These are phyloP conservation scores for Catocala sponsa DNA, from an alignment of 2,888 invertebrate genomes.

Conservation along the genomic window DNA sequence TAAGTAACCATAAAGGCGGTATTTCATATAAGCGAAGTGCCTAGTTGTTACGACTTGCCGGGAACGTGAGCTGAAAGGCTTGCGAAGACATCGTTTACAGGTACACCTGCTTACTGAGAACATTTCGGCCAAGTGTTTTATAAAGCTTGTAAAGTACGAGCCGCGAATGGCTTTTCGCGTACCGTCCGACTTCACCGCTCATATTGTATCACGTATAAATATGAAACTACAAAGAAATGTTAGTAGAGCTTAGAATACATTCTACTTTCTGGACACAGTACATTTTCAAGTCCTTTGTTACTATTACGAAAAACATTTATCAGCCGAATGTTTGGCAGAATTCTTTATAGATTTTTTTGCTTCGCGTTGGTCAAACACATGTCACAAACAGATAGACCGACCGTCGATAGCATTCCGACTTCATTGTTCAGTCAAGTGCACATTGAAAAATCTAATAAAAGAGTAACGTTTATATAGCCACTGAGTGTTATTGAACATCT, in stretches of 20 bases:
- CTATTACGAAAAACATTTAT: slow-evolving; percentile 14
- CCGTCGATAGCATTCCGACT: slow-evolving; percentile 30
- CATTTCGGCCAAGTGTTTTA: slow-evolving; percentile 57
- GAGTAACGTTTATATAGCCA: slow-evolving; percentile 19
- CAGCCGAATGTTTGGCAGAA: slow-evolving; percentile 11
- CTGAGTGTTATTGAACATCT: neutral
- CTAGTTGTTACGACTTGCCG: slow-evolving; percentile 73
- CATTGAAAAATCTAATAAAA: slow-evolving; percentile 43
- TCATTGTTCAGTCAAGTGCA: slow-evolving; percentile 40
- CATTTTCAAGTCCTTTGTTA: neutral
- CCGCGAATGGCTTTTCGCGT: slow-evolving; percentile 16
- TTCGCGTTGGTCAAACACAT: slow-evolving; percentile 30
- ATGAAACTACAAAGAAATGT: slow-evolving; percentile 1
- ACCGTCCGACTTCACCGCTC: slow-evolving; percentile 10
- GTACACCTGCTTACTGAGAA: slow-evolving; percentile 74
- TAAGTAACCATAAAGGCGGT: slow-evolving; percentile 80
- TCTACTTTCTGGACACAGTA: neutral
- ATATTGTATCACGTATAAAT: slow-evolving; percentile 16
- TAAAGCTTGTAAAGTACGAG: slow-evolving; percentile 50
- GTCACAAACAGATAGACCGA: slow-evolving; percentile 34
- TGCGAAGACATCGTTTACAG: slow-evolving; percentile 71
- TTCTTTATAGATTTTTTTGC: slow-evolving; percentile 25
- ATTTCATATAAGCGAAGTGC: slow-evolving; percentile 78
- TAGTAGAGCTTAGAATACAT: neutral
- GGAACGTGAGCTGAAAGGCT: slow-evolving; percentile 78